phyloP scores from a whole-genome alignment of 2,797 vertebrate species.

The Ibycter americanus region DNA sequence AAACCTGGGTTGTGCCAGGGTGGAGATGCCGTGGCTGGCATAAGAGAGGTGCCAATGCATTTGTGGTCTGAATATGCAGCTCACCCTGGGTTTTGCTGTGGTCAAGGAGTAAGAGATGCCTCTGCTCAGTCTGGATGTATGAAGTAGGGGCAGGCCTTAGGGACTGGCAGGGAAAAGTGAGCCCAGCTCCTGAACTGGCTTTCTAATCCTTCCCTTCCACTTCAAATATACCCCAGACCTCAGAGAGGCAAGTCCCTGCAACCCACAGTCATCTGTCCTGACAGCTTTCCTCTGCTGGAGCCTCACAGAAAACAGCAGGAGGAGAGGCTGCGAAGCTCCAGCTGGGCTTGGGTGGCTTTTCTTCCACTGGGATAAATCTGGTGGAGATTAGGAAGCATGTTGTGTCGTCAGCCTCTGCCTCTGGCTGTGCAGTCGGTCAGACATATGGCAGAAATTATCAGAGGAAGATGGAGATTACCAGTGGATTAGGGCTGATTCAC shows the following conservation, averaged over 20 bases:
- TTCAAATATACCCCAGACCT: neutral
- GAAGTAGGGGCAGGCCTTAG: neutral
- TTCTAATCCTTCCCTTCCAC: neutral
- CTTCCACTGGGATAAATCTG: neutral
- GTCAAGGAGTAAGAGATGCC: neutral
- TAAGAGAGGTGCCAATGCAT: neutral
- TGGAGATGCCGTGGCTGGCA: neutral
- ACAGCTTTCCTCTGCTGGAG: neutral
- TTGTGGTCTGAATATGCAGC: neutral
- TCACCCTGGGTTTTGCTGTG: neutral
- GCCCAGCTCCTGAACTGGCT: neutral
- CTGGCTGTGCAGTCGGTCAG: neutral
- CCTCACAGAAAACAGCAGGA: too few species aligned
- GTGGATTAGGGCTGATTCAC: slow-evolving; percentile 34
- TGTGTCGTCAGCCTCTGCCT: neutral
- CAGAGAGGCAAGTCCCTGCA: neutral
- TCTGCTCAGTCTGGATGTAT: neutral
- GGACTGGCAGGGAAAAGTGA: neutral
- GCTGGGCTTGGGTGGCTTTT: neutral
- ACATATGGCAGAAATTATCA: slow-evolving; percentile 58
- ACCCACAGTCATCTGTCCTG: neutral
- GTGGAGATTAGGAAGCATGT: slow-evolving; percentile 8
- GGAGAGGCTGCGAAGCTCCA: neutral
- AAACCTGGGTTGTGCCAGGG: neutral
- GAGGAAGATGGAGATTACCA: slow-evolving; percentile 47